Conservation (phyloP, 2,888 invertebrate genomes). For the Cremastinae sp. region DNA sequence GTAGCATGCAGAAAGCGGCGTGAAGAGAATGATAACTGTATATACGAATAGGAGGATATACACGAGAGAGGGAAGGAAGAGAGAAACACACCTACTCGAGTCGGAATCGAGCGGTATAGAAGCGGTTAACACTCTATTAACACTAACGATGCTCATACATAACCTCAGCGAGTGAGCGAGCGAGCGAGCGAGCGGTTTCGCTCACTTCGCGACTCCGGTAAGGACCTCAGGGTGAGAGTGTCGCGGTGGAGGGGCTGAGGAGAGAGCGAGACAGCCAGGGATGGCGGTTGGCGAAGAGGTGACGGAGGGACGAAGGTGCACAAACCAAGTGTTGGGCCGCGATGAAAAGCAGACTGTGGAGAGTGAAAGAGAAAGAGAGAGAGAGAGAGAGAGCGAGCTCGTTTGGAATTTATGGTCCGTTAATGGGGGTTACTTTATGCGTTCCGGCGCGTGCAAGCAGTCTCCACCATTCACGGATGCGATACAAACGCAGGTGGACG, state of each 20-base stretch:
- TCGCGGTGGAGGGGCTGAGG: conserved; percentile 35
- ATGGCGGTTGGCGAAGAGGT: conserved; percentile 29
- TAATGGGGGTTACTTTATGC: conserved; percentile 79
- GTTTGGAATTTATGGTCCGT: conserved; percentile 77
- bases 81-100: conserved; percentile 61
- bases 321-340: conserved; percentile 1
- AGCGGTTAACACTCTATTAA: conserved; percentile 80
- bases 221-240: conserved; percentile 52
- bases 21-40: conserved; percentile 69
- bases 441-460: conserved; percentile 70
- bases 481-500: neutral
- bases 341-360: conserved; percentile 26
- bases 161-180: conserved; percentile 69
- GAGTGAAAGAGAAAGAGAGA: conserved; percentile 33
- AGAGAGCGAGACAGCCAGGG: neutral
- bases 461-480: conserved; percentile 48
- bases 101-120: conserved; percentile 76
- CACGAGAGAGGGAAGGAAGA: conserved; percentile 22
- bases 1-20: conserved; percentile 67
- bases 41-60: conserved; percentile 1
- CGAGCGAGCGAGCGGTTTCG: conserved; percentile 42
- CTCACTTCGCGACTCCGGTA: conserved; percentile 53
- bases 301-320: conserved; percentile 31
- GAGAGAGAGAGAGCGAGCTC: conserved; percentile 53
- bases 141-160: conserved; percentile 80